Base-by-base conservation (phyloP, 2,888 invertebrate genomes). In the Gastrophysa polygoni region DNA sequence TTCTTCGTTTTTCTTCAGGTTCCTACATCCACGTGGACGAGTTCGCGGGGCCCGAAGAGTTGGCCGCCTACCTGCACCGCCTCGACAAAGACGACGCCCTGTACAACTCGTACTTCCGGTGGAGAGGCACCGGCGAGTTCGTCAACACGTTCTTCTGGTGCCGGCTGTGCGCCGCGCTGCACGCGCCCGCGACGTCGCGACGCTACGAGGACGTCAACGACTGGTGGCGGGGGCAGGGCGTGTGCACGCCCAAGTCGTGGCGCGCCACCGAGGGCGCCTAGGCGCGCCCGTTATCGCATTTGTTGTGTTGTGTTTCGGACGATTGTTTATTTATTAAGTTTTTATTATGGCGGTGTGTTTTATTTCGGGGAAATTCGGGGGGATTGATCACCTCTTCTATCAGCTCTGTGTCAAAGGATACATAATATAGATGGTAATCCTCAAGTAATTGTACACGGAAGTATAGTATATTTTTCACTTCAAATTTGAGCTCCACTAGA, bases 1-100 rank as follows among this genome's bases (percentile, higher is more conserved):
- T 5, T 24, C 7, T 24, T 7, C 3, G 7, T 24, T 18, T 18
- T 14, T 55, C 14, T 34, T 43, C 64, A 73, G 73, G 93, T 73
- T 96, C 95, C 2, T 98, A 92, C 83, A 92, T 98, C 63, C 97
- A 98, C 82, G 95, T 98, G 18, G 97, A 98, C 78, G 96, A 98
- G 81, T 98, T 97, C 80, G 88, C 89, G 28, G 90, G 91, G 18
- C 91, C 97, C 0, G 89, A 90, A 74, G 91, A 93, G 71, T 84
- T 98, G 66, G 97, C 97, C 34, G 88, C 89, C 28, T 97, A 96
- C 82, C 85, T 98, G 58, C 88, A 89, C 67, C 87, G 90, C 54
- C 85, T 98, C 59, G 96, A 96, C 80, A 86, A 88, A 68, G 92
- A 98, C 80, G 95, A 96, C 78, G 88, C 89, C 46, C 85, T 95